Conservation (phyloP, 1,140 invertebrate species). For the Bombus terrestris region DNA sequence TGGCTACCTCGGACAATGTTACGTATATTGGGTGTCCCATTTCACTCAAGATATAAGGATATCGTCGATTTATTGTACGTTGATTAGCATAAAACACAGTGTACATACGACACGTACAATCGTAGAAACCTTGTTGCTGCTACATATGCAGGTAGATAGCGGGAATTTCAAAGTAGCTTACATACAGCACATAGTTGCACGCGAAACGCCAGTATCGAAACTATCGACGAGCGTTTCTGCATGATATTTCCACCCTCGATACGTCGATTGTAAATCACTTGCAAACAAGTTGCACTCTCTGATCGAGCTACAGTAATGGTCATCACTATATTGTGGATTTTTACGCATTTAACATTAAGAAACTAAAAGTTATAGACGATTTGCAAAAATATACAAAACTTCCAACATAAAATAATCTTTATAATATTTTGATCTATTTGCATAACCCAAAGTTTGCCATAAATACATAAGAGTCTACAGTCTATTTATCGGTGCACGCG, state of each 20-base stretch:
- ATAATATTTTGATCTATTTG: too few species aligned
- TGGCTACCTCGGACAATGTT: too few species aligned
- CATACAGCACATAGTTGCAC: neutral
- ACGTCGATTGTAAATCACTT: neutral
- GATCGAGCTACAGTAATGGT: neutral
- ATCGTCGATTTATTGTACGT: neutral
- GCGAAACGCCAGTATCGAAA: neutral
- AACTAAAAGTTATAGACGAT: neutral
- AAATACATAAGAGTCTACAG: too few species aligned
- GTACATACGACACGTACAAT: too few species aligned
- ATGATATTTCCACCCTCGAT: neutral
- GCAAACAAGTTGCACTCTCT: neutral
- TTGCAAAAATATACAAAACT: neutral
- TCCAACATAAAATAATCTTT: too few species aligned
- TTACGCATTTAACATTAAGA: neutral
- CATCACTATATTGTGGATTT: neutral
- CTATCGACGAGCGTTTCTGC: neutral
- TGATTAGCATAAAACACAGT: neutral
- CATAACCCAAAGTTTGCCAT: too few species aligned
- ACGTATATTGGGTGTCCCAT: neutral
- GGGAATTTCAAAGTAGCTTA: neutral
- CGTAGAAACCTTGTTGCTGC: neutral
- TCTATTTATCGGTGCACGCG: too few species aligned
- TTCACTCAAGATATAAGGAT: neutral
- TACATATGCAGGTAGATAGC: slow-evolving; percentile 13